Base-by-base conservation (phyloP, 2,113 vertebrate species). In the Microcebus lehilahytsara region DNA sequence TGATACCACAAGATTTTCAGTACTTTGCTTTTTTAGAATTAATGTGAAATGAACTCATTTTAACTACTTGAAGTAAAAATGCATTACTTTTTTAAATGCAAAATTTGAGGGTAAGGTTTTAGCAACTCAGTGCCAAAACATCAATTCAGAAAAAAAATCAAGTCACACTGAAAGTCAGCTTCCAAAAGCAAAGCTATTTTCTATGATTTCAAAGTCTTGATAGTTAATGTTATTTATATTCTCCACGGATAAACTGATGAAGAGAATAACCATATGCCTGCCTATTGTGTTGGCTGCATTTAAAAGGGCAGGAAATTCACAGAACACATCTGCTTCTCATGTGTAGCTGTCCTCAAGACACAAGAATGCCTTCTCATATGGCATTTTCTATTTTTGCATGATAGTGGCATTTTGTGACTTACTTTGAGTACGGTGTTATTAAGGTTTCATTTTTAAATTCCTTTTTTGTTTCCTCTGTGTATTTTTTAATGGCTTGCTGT, bases 1-100 rank as follows among this genome's bases (percentile, higher is more conserved):
- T 23, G 88, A 9, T 58, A 25, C 56, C 72, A n/a, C n/a, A 58
- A 12, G 25, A 42, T 80, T 89, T 79, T 66, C 23, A 37, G 53
- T 53, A 53, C 19, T 71, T 86, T 92, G 60, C 77, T 91, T 94
- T 92, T 93, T 60, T 37, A 92, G 32, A 95, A 67, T 62, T 89
- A 91, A 75, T 17, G 25, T 79, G 40, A 64, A 93, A 72, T 58
- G 40, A 96, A 94, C 32, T 83, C 78, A 22, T 81, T 66, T 85
- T 79, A 94, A 85, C 49, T 78, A 88, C 34, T 60, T 89, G 32
- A 62, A 64, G 49, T 94, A 87, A 91, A 89, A 93, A 79, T 79
- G 8, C 22, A 16, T 93, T 77, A 46, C 32, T 79, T 23, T 92
- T 95, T 67, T 69, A 88, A 56, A 34, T 72, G 81, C 46, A 85